These are phyloP conservation scores for Gambusia yucatana DNA, from an alignment of 2,797 vertebrate genomes.

Conservation along the genomic window DNA sequence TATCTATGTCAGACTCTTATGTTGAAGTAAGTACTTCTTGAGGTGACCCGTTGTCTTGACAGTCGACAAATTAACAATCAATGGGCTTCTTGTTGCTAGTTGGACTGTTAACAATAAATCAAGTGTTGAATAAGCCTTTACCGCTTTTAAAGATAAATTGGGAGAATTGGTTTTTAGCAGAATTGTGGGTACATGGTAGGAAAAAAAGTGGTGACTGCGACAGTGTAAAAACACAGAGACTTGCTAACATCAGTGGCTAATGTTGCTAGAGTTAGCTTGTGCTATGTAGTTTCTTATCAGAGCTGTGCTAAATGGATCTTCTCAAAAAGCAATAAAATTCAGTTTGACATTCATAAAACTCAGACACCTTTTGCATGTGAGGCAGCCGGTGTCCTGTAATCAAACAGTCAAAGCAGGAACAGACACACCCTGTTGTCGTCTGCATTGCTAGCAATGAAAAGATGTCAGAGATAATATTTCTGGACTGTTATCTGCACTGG, in stretches of 20 bases:
- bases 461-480: slow-evolving; percentile 4
- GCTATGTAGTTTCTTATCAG: neutral
- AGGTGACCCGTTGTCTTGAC: neutral
- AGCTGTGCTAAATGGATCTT: neutral
- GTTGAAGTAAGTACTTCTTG: neutral
- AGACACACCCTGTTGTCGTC: slow-evolving; percentile 7
- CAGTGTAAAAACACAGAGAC: neutral
- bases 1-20: neutral
- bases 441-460: neutral
- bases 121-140: neutral
- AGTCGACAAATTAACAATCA: neutral
- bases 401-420: neutral
- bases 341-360: neutral
- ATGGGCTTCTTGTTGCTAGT: neutral
- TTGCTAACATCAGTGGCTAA: neutral
- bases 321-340: neutral
- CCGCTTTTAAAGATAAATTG: neutral
- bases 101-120: neutral
- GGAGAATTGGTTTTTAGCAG: neutral
- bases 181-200: neutral
- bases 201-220: neutral
- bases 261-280: neutral
- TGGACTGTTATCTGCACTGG: slow-evolving; percentile 7
- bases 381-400: neutral
- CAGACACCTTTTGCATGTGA: neutral